Base-by-base conservation (phyloP, 2,113 vertebrate species). In the Lagenorhynchus albirostris region DNA sequence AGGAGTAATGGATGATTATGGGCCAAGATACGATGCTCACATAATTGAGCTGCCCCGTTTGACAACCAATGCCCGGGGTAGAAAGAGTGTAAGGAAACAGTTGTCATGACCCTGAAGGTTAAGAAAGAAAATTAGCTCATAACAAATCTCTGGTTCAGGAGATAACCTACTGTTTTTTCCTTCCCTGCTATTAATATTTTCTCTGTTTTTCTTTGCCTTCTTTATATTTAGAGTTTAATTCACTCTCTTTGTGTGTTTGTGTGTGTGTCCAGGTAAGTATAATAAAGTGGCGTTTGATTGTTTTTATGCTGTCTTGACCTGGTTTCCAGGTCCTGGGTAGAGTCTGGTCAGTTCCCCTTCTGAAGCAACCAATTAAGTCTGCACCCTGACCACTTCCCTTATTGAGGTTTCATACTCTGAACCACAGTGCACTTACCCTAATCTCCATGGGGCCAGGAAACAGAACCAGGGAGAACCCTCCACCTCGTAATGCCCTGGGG, bases 1-100 rank as follows among this genome's bases (percentile, higher is more conserved):
- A 91, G 29, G 29, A 73, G 21, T 60, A 97, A 90, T 41, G 70
- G 15, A n/a, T 20, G 21, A 41, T 25, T 85, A 31, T 67, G 71
- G n/a, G 33, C 38, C 85, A 93, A 93, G 20, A 79, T 58, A 23
- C 41, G 47, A 67, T 73, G 65, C 31, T 89, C 44, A 85, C n/a
- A 36, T 74, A 44, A 81, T 29, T 76, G 58, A 50, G 80, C 31
- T 58, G 77, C 23, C 63, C n/a, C 38, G 10, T 41, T 50, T 23
- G 18, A 74, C 29, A 82, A 53, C 14, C n/a, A 53, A 65, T 74
- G n/a, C 8, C 70, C 25, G 33, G 41, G 8, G 23, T 17, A 80
- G 21, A 53, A 58, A n/a, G 18, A 63, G 7, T 33, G 10, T n/a
- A 83, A 76, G 47, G 25, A 68, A 60, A 41, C 10, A 68, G 7